These are phyloP conservation scores for Scaptomyza graminum DNA, from an alignment of 1,140 invertebrate species.

Conservation along the genomic window DNA sequence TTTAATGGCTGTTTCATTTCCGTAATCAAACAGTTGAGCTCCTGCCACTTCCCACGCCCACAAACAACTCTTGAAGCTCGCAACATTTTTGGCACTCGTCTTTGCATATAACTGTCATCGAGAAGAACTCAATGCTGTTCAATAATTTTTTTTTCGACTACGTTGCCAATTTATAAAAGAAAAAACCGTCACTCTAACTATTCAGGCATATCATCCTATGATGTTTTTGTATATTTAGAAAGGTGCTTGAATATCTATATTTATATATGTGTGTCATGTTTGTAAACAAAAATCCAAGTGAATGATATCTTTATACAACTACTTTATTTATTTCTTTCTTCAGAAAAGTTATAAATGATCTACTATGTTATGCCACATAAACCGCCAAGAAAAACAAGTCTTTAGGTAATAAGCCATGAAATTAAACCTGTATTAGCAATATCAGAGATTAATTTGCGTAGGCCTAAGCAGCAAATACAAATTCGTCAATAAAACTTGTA, in stretches of 20 bases:
- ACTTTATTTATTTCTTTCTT: no score
- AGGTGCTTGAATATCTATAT: no score
- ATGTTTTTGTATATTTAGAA: no score
- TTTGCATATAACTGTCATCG: conserved; percentile 27
- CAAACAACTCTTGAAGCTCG: conserved; percentile 13
- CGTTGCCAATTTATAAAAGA: conserved; percentile 31
- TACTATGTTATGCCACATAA: no score
- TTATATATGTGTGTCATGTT: no score
- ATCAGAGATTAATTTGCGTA: not conserved
- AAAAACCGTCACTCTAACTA: not conserved
- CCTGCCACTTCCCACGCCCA: not conserved
- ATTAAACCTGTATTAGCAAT: not conserved
- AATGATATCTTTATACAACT: no score
- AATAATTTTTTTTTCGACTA: conserved; percentile 21
- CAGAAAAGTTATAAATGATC: no score
- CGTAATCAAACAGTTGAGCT: conserved; percentile 41
- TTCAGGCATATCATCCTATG: not conserved
- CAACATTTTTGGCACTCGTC: conserved; percentile 32
- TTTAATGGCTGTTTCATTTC: conserved; percentile 61
- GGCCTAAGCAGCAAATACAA: conserved; percentile 2
- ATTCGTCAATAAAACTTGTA: conserved; percentile 11
- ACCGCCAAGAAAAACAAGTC: not conserved
- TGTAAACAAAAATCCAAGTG: no score
- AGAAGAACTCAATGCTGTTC: conserved; percentile 25
- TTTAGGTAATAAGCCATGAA: not conserved